These are phyloP conservation scores for Diplogasteroides magnus DNA, from an alignment of 1,140 invertebrate species.

Conservation along the genomic window DNA sequence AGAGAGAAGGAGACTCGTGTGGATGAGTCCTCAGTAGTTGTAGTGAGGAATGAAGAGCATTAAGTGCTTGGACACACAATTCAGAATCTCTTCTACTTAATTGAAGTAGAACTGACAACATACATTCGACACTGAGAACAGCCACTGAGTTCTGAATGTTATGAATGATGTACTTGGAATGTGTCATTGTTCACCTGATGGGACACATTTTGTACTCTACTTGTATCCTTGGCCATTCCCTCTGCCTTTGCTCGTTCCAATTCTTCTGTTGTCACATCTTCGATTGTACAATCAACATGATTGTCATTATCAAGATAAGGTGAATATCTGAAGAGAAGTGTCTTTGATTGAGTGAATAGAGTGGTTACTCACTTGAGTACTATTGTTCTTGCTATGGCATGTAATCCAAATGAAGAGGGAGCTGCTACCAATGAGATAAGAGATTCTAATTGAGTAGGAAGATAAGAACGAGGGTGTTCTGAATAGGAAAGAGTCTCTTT, in stretches of 20 bases:
- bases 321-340: constrained; percentile 3
- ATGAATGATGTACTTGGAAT: too few relatives aligned
- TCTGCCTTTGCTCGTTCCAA: not conserved
- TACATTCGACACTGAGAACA: constrained; percentile 32
- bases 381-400: constrained; percentile 16
- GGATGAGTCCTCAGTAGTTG: constrained; percentile 43
- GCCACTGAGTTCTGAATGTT: too few relatives aligned
- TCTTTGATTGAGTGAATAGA: not conserved
- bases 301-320: not conserved
- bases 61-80: constrained; percentile 42
- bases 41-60: too few relatives aligned
- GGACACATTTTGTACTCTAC: not conserved
- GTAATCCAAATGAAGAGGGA: constrained; percentile 18
- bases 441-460: not conserved
- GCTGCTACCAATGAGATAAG: constrained; percentile 9
- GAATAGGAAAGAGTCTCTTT: too few relatives aligned
- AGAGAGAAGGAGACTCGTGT: constrained; percentile 27
- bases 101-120: constrained; percentile 50
- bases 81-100: constrained; percentile 46
- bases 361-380: constrained; percentile 11
- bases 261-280: constrained; percentile 3
- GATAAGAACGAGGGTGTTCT: not conserved
- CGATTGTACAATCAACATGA: not conserved
- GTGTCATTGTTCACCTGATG: too few relatives aligned
- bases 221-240: not conserved